phyloP scores from a whole-genome alignment of 2,113 vertebrate species.

The Nesoenas mayeri region DNA sequence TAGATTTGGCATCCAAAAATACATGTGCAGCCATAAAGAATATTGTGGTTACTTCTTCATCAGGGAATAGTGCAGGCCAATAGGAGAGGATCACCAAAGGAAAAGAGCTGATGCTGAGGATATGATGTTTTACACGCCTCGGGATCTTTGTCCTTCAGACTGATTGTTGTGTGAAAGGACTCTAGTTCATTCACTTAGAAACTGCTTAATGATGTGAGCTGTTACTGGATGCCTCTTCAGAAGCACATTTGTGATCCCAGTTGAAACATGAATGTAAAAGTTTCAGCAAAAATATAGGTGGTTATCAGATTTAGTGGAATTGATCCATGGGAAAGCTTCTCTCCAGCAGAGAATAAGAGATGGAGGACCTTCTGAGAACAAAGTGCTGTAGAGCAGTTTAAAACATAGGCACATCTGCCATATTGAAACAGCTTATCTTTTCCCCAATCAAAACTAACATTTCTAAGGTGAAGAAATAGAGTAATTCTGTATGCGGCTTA shows the following conservation, averaged over 20 bases:
- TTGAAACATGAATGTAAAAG: background rate
- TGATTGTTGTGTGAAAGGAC: background rate
- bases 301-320: background rate
- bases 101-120: background rate
- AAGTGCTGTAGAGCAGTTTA: background rate
- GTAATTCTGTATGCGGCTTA: constrained; percentile 15
- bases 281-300: background rate
- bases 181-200: background rate
- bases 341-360: background rate
- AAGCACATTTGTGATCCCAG: background rate
- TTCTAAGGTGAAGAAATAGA: background rate
- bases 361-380: background rate
- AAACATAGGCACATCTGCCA: background rate
- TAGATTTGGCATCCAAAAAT: background rate
- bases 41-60: background rate
- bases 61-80: background rate
- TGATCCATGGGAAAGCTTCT: background rate
- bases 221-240: background rate
- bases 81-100: background rate
- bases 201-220: background rate
- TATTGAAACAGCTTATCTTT: background rate
- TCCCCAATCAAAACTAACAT: background rate
- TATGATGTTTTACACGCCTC: background rate
- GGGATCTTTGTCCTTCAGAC: background rate
- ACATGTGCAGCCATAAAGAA: background rate